phyloP scores from a whole-genome alignment of 2,113 vertebrate genomes.

The Thunnus maccoyii region DNA sequence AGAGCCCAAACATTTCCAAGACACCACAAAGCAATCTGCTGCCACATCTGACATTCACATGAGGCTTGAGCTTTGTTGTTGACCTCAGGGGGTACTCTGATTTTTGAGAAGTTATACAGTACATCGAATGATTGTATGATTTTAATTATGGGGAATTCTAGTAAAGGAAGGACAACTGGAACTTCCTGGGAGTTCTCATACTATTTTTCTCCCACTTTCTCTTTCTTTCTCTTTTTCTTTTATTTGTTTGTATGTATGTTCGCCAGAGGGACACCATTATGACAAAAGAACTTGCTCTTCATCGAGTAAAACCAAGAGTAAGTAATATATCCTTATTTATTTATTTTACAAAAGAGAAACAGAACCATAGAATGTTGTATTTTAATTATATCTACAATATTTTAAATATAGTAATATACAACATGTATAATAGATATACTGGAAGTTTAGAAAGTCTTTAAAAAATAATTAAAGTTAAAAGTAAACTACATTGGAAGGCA shows the following conservation, averaged over 20 bases:
- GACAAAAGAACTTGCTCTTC: not conserved
- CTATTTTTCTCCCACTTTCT: not conserved
- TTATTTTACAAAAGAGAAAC: not conserved
- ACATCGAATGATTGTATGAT: slow-evolving; percentile 63
- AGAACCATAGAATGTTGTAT: not conserved
- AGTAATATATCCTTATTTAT: not conserved
- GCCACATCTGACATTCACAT: slow-evolving; percentile 79
- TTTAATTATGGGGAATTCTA: slow-evolving; percentile 76
- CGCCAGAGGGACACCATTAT: not conserved
- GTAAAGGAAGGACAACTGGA: slow-evolving; percentile 49
- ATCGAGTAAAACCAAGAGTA: too few relatives aligned
- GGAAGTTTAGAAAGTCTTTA: too few relatives aligned
- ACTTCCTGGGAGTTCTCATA: slow-evolving; percentile 51
- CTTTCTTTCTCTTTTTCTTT: not conserved
- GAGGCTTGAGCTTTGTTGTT: slow-evolving; percentile 69
- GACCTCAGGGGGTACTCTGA: slow-evolving; percentile 63
- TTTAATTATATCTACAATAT: too few relatives aligned
- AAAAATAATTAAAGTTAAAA: too few relatives aligned
- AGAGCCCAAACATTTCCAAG: slow-evolving; percentile 68
- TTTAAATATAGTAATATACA: not conserved
- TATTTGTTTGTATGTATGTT: slow-evolving; percentile 14
- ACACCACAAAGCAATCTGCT: slow-evolving; percentile 73
- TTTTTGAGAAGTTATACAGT: slow-evolving; percentile 60
- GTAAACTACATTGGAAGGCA: not conserved
- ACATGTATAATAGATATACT: not conserved